phyloP scores from a whole-genome alignment of 1,140 invertebrate genomes.

The Macrosteles quadrilineatus region DNA sequence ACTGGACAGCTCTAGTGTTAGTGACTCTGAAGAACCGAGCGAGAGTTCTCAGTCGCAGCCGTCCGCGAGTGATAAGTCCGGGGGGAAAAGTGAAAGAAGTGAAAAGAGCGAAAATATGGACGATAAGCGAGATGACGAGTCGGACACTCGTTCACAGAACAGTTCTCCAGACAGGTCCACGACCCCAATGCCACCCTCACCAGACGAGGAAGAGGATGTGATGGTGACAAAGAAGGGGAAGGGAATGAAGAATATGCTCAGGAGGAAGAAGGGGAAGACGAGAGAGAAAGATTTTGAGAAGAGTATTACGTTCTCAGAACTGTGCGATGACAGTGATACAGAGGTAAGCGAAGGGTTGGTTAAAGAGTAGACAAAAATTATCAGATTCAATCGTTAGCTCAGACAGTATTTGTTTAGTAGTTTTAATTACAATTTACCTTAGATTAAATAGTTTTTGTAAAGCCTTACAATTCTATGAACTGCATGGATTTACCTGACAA shows the following conservation, averaged over 20 bases:
- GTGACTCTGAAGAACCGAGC: slow-evolving; percentile 57
- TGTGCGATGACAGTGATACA: neutral
- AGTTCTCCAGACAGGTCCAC: too few species aligned
- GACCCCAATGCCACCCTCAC: too few species aligned
- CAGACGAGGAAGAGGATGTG: slow-evolving; percentile 1
- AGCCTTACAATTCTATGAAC: too few species aligned
- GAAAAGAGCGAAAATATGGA: neutral
- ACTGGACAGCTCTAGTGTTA: slow-evolving; percentile 59
- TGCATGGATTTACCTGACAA: too few species aligned
- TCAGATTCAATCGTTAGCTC: too few species aligned
- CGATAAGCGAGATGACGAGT: too few species aligned
- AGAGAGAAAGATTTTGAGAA: neutral
- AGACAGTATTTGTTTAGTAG: too few species aligned
- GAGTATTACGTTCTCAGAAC: slow-evolving; percentile 9
- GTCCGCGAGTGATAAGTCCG: too few species aligned
- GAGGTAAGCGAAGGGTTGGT: slow-evolving; percentile 14
- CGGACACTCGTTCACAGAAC: too few species aligned
- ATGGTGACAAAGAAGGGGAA: slow-evolving; percentile 8
- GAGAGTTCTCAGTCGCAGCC: slow-evolving; percentile 15
- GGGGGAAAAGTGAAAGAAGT: slow-evolving; percentile 7
- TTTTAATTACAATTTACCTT: too few species aligned
- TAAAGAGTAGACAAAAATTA: too few species aligned
- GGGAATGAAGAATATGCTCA: neutral
- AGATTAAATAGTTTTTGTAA: too few species aligned
- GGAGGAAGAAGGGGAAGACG: slow-evolving; percentile 20